Evolutionary conservation across 2,113 vertebrate species (phyloP), one percentile per base, ranked within the genome.

Genomic region (Pelobates fuscus): DNA sequence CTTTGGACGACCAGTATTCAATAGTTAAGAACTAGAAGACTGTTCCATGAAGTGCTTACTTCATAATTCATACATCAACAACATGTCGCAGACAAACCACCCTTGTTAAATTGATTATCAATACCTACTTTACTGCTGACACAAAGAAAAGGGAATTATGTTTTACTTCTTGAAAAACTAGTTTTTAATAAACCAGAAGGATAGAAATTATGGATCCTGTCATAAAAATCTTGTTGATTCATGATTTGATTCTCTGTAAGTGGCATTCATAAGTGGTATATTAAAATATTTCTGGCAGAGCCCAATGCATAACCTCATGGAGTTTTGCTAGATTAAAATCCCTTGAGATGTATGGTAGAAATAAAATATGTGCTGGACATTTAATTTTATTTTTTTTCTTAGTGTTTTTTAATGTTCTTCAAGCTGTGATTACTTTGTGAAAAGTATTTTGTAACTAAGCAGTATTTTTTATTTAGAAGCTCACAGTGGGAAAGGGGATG

Each of bases 51-150:
- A 54, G 37, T 41, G 37, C 70, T 55, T 6, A 43, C 63, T 67
- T 75, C 25, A 24, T 18, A 75, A 72, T 63, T 72, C 49, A 74
- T 65, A 67, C 46, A 67, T 75, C 63, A 74, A 18, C 54, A 49
- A 18, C 30, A 41, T 11, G n/a, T 1, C 43, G 63, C 29, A 46
- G 63, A 46, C 68, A 52, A 77, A 77, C 20, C 30, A 61, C 30
- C 43, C 73, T 61, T 61, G 73, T 60, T 61, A 49, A 61, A 67
- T 68, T 77, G 65, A 68, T 77, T 77, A 68, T 61, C 64, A 14
- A 60, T 77, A 61, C 68, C 27, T 63, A 68, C 65, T 77, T 59
- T 52, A 67, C 41, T 68, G 73, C 73, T 68, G 55, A 68, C 65
- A 44, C 32, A 67, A 67, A 66, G 49, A 66, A 66, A 67, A 67